Evolutionary conservation across 2,113 vertebrate genomes (phyloP).

Genomic region (Petroica traversi): DNA sequence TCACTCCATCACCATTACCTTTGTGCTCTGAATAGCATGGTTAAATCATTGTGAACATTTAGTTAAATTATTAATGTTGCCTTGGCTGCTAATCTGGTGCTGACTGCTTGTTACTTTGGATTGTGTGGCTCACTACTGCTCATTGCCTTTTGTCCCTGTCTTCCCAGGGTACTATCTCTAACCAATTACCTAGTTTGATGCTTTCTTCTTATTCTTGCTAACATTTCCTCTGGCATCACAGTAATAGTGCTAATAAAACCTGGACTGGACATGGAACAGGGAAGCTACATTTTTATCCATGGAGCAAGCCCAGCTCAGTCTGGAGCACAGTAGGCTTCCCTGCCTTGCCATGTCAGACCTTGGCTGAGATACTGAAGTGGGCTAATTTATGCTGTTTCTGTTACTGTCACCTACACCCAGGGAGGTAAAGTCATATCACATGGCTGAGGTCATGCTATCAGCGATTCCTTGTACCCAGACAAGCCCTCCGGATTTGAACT

Average conservation of each 20-base stretch:
- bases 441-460: background rate
- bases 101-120: slow-evolving; percentile 37
- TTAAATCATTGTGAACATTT: slow-evolving; percentile 29
- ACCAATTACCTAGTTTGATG: slow-evolving; percentile 16
- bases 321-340: background rate
- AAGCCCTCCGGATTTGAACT: background rate
- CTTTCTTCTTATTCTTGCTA: background rate
- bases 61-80: slow-evolving; percentile 52
- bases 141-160: slow-evolving; percentile 44
- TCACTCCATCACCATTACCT: slow-evolving; percentile 3
- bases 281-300: background rate
- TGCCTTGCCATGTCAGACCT: background rate
- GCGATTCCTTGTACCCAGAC: background rate
- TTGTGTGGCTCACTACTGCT: slow-evolving; percentile 8
- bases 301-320: background rate
- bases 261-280: background rate
- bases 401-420: background rate
- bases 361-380: background rate
- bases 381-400: background rate
- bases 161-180: slow-evolving; percentile 7
- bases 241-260: background rate
- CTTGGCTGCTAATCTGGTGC: slow-evolving; percentile 30
- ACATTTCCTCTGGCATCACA: background rate
- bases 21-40: background rate
- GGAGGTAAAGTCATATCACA: background rate